These are phyloP conservation scores for Epizoanthus ramosus DNA, from an alignment of 92 coral and sea anemone species.

Conservation along the genomic window DNA sequence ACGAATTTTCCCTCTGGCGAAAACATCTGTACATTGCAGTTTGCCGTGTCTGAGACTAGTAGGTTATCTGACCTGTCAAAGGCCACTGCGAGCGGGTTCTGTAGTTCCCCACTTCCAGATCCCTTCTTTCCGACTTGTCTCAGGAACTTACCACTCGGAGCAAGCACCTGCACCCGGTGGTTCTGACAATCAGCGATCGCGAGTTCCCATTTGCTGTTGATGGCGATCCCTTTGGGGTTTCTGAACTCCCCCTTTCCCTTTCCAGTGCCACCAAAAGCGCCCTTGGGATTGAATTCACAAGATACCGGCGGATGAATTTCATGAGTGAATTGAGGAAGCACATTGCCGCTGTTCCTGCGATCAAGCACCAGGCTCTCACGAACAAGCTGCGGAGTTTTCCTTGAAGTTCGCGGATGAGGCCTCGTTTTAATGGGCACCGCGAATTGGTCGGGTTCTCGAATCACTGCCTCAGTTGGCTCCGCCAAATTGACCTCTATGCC, in stretches of 20 bases:
- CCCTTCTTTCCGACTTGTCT: slow-evolving; percentile 36
- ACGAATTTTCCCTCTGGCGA: slow-evolving; percentile 26
- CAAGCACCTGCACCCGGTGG: slow-evolving; percentile 34
- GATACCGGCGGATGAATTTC: slow-evolving; percentile 26
- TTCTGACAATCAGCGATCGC: slow-evolving; percentile 37
- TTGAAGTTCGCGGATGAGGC: slow-evolving; percentile 2
- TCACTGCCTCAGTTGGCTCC: neutral
- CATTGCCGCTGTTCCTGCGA: neutral
- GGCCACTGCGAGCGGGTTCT: slow-evolving; percentile 20
- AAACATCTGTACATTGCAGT: slow-evolving; percentile 30
- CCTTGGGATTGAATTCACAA: slow-evolving; percentile 31
- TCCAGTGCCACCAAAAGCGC: slow-evolving; percentile 37
- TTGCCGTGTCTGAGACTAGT: slow-evolving; percentile 24
- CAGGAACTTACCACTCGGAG: slow-evolving; percentile 19
- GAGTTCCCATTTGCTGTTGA: slow-evolving; percentile 30
- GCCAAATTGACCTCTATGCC: neutral
- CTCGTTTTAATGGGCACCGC: neutral
- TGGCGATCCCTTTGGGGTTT: slow-evolving; percentile 32
- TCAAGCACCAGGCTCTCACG: slow-evolving; percentile 26
- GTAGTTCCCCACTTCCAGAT: slow-evolving; percentile 33
- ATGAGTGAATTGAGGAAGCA: neutral
- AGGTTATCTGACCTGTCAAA: slow-evolving; percentile 26
- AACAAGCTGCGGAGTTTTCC: slow-evolving; percentile 4
- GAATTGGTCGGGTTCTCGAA: neutral
- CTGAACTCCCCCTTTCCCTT: slow-evolving; percentile 34